Percentiles rank a stretch among this genome's conserved stretches.
Evolutionary conservation across 2,797 vertebrate species (phyloP).

Genomic region (Xenentodon cancila): DNA sequence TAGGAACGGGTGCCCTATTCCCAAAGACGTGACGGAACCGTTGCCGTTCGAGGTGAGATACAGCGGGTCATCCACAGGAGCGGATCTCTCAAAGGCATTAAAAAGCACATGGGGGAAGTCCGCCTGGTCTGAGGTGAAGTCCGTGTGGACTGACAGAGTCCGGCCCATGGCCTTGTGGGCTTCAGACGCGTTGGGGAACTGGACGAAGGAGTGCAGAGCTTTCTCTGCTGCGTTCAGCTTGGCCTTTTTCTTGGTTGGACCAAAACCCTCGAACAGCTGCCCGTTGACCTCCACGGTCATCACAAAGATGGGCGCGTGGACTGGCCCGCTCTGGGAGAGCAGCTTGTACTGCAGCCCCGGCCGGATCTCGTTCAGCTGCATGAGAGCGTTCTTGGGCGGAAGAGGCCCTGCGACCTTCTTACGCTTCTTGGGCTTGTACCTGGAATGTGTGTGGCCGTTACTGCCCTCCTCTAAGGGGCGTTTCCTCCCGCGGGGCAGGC

Average conservation of each 20-base stretch:
- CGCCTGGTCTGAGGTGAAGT: constrained; percentile 94
- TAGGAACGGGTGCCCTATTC: constrained; percentile 72
- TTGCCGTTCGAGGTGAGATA: constrained; percentile 83
- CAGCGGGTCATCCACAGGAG: constrained; percentile 78
- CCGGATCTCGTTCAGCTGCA: constrained; percentile 95
- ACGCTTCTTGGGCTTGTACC: constrained; percentile 89
- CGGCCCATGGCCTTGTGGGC: constrained; percentile 91
- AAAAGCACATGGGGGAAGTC: constrained; percentile 92
- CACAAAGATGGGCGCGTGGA: constrained; percentile 91
- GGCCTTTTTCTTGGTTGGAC: constrained; percentile 95
- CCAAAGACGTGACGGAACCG: constrained; percentile 79
- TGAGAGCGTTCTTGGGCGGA: constrained; percentile 92
- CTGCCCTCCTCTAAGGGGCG: constrained; percentile 91
- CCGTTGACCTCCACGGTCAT: constrained; percentile 95
- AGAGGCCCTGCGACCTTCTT: constrained; percentile 86
- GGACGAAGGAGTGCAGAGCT: constrained; percentile 90
- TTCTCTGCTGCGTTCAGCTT: constrained; percentile 92
- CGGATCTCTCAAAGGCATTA: constrained; percentile 88
- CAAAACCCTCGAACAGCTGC: constrained; percentile 90
- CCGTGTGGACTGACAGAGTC: constrained; percentile 85
- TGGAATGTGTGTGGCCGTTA: constrained; percentile 84
- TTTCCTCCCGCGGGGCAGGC: constrained; percentile 73
- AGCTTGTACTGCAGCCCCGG: constrained; percentile 92
- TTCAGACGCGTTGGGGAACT: constrained; percentile 91
- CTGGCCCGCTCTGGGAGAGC: constrained; percentile 91